Conservation (phyloP, 2,797 vertebrate genomes). For the Manis pentadactyla region DNA sequence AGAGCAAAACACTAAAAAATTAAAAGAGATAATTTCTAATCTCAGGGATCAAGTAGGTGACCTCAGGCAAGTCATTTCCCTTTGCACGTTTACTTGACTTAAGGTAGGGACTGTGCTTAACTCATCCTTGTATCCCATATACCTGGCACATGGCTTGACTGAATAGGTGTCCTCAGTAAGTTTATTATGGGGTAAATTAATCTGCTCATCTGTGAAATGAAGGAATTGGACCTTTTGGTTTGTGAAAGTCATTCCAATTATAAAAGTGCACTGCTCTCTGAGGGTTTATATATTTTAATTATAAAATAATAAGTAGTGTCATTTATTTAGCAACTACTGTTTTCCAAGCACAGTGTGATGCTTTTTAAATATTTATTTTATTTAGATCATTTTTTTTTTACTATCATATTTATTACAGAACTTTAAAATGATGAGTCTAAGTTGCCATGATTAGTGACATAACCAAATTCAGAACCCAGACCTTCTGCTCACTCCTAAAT, state of each 20-base stretch:
- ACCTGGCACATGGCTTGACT: neutral
- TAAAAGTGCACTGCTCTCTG: neutral
- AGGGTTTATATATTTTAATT: conserved; percentile 17
- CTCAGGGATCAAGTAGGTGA: neutral
- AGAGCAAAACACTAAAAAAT: conserved; percentile 44
- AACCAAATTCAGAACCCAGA: neutral
- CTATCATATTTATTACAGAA: neutral
- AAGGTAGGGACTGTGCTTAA: conserved; percentile 25
- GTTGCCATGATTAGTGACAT: neutral
- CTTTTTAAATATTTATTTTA: conserved; percentile 36
- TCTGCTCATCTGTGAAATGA: conserved; percentile 46
- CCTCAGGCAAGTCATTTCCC: neutral
- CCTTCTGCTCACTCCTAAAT: neutral
- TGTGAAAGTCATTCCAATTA: neutral
- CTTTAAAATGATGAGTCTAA: neutral
- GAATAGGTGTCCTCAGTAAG: conserved; percentile 18
- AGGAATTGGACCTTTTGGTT: conserved; percentile 26
- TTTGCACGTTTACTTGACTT: neutral
- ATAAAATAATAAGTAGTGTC: neutral
- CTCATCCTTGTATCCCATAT: neutral
- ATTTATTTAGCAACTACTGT: conserved; percentile 3
- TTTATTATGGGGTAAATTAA: conserved; percentile 45
- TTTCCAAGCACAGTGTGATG: neutral
- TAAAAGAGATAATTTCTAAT: neutral
- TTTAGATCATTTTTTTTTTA: neutral